Conservation (phyloP, 2,113 vertebrate genomes). For the Stomatorhinus ivindoensis region DNA sequence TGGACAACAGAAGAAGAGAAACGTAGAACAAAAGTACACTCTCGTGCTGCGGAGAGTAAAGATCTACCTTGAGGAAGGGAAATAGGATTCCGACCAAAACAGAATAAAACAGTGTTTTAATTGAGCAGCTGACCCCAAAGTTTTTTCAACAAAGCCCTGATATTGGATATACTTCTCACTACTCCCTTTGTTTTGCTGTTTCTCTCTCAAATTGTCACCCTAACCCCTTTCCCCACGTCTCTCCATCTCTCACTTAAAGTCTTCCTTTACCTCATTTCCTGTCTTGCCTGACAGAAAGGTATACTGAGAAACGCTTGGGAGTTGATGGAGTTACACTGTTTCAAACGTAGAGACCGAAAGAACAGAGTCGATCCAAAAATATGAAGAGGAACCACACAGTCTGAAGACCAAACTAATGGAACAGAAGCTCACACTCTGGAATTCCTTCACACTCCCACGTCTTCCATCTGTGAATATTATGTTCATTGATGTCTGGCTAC, state of each 20-base stretch:
- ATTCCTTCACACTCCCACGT: not conserved
- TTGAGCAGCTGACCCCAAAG: slow-evolving; percentile 23
- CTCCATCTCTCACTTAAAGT: slow-evolving; percentile 15
- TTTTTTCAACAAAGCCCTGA: not conserved
- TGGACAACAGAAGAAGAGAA: slow-evolving; percentile 39
- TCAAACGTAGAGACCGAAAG: slow-evolving; percentile 7
- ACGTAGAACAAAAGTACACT: slow-evolving; percentile 33
- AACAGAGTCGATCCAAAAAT: not conserved
- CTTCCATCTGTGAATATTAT: slow-evolving; percentile 21
- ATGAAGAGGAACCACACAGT: slow-evolving; percentile 8
- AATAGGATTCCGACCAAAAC: slow-evolving; percentile 14
- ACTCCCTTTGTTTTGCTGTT: slow-evolving; percentile 40
- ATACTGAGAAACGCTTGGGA: slow-evolving; percentile 34
- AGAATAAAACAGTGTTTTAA: slow-evolving; percentile 39
- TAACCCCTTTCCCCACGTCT: slow-evolving; percentile 34
- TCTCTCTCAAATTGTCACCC: slow-evolving; percentile 30
- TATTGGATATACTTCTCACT: slow-evolving; percentile 27
- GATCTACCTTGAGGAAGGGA: slow-evolving; percentile 27
- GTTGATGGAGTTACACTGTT: not conserved
- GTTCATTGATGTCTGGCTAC: slow-evolving; percentile 24
- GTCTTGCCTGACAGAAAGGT: not conserved
- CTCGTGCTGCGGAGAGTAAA: slow-evolving; percentile 34
- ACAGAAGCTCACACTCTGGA: not conserved
- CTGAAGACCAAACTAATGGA: slow-evolving; percentile 4
- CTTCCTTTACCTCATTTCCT: slow-evolving; percentile 21